These are phyloP conservation scores for Crotophaga sulcirostris DNA, from an alignment of 2,113 vertebrate species.

Conservation along the genomic window DNA sequence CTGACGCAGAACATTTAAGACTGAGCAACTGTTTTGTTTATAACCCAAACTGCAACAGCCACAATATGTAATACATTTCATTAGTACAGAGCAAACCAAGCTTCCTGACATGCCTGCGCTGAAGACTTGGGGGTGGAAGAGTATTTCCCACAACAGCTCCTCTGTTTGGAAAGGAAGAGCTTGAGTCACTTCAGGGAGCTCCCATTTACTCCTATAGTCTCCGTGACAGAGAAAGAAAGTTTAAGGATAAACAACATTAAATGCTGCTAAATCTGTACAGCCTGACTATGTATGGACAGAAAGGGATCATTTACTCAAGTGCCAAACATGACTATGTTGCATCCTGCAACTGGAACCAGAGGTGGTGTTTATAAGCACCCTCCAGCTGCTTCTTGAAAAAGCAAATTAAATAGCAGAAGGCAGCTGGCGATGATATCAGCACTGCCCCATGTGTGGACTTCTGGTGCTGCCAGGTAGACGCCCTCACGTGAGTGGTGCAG, in stretches of 20 bases:
- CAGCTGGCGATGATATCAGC: background rate
- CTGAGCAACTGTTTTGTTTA: background rate
- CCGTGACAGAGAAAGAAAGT: background rate
- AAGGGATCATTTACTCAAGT: background rate
- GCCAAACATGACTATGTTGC: background rate
- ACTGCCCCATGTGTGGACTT: background rate
- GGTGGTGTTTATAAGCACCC: background rate
- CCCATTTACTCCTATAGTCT: constrained; percentile 18
- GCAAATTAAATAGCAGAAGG: background rate
- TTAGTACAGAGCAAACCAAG: background rate
- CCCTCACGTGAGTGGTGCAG: background rate
- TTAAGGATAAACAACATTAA: constrained; percentile 24
- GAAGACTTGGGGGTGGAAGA: constrained; percentile 39
- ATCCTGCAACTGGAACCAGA: background rate
- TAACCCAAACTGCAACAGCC: background rate
- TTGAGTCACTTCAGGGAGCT: constrained; percentile 57
- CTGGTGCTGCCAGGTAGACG: background rate
- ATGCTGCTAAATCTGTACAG: constrained; percentile 24
- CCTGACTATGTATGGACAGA: background rate
- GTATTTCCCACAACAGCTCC: constrained; percentile 28
- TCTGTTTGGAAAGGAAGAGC: constrained; percentile 38
- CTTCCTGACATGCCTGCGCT: constrained; percentile 28
- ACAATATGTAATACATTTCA: background rate
- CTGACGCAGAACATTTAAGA: background rate
- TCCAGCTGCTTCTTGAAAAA: background rate